Evolutionary conservation across 2,797 vertebrate species (phyloP).

Genomic region (Parotocinclus haroldoi): DNA sequence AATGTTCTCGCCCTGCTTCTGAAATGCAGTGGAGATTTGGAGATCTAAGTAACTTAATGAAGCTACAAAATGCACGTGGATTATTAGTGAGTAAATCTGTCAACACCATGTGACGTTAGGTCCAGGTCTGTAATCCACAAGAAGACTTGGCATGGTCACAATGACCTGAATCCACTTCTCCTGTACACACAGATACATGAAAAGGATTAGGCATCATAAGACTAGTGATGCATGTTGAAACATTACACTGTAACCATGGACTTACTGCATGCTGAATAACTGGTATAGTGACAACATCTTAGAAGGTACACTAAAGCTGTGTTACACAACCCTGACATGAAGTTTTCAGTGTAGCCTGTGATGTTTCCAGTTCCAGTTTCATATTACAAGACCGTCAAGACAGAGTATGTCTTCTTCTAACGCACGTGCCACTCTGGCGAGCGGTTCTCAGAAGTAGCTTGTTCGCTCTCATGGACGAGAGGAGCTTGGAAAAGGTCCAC

Average conservation of each 20-base stretch:
- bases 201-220: neutral
- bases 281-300: no score
- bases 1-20: no score
- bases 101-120: constrained; percentile 60
- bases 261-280: no score
- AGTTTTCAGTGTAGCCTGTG: neutral
- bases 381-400: constrained; percentile 14
- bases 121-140: constrained; percentile 65
- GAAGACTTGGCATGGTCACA: constrained; percentile 48
- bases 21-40: neutral
- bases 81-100: constrained; percentile 57
- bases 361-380: neutral
- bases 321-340: neutral
- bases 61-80: constrained; percentile 62
- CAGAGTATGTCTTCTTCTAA: constrained; percentile 15
- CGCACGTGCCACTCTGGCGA: constrained; percentile 41
- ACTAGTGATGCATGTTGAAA: neutral
- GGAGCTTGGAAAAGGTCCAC: constrained; percentile 64
- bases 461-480: constrained; percentile 51
- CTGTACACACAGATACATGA: neutral
- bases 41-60: constrained; percentile 53
- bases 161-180: constrained; percentile 34
- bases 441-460: constrained; percentile 48
- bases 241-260: neutral
- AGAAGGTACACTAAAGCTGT: neutral